A percentile compares a stretch with the other conserved stretches of the same genome.
phyloP scores from a whole-genome alignment of 2,113 vertebrate genomes.

The Tamias sibiricus region DNA sequence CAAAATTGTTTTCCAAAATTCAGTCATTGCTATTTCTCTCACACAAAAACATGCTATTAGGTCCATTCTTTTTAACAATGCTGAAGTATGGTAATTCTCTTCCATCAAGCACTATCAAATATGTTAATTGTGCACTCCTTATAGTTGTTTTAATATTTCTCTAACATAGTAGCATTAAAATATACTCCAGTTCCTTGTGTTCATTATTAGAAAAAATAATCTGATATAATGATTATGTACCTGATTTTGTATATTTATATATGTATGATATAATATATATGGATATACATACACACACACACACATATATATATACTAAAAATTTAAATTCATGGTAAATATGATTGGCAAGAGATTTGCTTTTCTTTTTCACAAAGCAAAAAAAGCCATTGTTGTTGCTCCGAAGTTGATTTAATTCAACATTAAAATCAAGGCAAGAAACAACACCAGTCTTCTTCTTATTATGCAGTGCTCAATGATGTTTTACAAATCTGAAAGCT shows the following conservation, averaged over 20 bases:
- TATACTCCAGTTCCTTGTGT: not conserved
- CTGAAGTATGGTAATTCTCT: not conserved
- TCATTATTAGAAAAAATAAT: constrained; percentile 43
- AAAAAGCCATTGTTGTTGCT: not conserved
- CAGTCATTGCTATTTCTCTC: not conserved
- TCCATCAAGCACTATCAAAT: not conserved
- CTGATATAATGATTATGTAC: not conserved
- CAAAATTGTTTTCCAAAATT: not conserved
- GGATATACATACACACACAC: no score
- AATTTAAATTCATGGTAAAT: not conserved
- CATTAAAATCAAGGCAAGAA: constrained; percentile 42
- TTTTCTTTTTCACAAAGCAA: not conserved
- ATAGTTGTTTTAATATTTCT: constrained; percentile 17
- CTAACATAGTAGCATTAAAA: not conserved
- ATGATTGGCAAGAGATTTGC: not conserved
- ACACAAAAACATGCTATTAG: not conserved
- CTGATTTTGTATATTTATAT: no score
- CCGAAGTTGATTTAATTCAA: constrained; percentile 8
- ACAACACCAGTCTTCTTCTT: constrained; percentile 10
- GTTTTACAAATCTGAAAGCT: constrained; percentile 47
- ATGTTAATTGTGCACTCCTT: not conserved
- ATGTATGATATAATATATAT: no score
- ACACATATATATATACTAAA: no score
- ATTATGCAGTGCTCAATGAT: constrained; percentile 12
- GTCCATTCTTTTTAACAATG: not conserved